These are phyloP conservation scores for Saccostrea echinata DNA, from an alignment of 1,140 invertebrate genomes.

Conservation along the genomic window DNA sequence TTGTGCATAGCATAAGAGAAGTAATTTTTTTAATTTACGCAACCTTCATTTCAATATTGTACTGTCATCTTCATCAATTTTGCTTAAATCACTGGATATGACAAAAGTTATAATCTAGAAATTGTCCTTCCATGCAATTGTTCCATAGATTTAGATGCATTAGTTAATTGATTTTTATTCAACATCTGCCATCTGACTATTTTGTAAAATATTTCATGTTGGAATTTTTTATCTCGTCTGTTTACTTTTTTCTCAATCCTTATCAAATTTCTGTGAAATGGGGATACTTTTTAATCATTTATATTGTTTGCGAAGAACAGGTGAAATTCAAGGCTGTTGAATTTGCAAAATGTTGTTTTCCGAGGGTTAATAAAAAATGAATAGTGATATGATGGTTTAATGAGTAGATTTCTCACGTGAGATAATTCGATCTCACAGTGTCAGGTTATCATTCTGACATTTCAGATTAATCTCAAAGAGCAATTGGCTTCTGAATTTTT, in stretches of 20 bases:
- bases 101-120: conserved; percentile 15
- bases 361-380: neutral
- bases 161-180: conserved; percentile 38
- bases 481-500: neutral
- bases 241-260: neutral
- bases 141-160: neutral
- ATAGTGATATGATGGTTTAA: conserved; percentile 7
- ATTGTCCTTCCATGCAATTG: neutral
- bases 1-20: neutral
- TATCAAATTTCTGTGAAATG: conserved; percentile 2
- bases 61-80: neutral
- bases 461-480: neutral
- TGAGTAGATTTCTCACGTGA: neutral
- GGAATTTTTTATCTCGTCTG: neutral
- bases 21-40: neutral
- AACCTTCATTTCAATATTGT: neutral
- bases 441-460: neutral
- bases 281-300: conserved; percentile 32
- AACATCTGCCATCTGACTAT: neutral
- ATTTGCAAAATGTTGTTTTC: neutral
- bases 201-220: neutral
- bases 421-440: neutral
- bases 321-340: neutral
- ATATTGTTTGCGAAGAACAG: conserved; percentile 8
- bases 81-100: neutral